Conservation (phyloP, 2,113 vertebrate species). For the Acinonyx jubatus region DNA sequence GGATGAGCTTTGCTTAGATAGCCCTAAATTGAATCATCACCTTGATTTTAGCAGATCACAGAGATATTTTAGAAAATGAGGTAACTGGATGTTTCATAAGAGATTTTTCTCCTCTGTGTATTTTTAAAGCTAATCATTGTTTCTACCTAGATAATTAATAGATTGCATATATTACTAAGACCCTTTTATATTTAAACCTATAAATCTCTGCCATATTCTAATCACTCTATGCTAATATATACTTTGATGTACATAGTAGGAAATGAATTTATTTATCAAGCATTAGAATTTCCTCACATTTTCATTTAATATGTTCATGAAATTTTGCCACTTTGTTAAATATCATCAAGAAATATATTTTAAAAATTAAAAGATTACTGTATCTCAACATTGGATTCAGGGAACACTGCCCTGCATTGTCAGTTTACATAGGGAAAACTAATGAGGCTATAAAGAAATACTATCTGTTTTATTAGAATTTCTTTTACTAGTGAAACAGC, state of each 20-base stretch:
- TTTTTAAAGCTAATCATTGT: conserved; percentile 21
- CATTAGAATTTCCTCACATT: not conserved
- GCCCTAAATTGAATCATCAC: not conserved
- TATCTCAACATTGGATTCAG: conserved; percentile 51
- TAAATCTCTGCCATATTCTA: conserved; percentile 40
- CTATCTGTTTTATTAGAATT: conserved; percentile 81
- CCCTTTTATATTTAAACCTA: conserved; percentile 53
- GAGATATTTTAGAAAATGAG: conserved; percentile 24
- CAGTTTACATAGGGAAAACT: conserved; percentile 78
- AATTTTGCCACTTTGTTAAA: conserved; percentile 64
- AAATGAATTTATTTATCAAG: not conserved
- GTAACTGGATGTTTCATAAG: not conserved
- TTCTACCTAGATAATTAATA: conserved; percentile 49
- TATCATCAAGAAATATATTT: conserved; percentile 61
- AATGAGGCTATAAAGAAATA: conserved; percentile 82
- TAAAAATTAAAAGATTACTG: conserved; percentile 55
- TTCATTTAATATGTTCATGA: not conserved
- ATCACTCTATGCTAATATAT: conserved; percentile 8
- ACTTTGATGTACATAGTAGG: not conserved
- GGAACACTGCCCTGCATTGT: conserved; percentile 80
- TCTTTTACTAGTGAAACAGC: conserved; percentile 80
- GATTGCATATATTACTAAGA: not conserved
- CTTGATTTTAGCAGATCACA: conserved; percentile 29
- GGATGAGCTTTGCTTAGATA: not conserved
- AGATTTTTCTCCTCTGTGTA: not conserved